These are phyloP conservation scores for Caradrina clavipalpis DNA, from an alignment of 2,888 invertebrate species.

Conservation along the genomic window DNA sequence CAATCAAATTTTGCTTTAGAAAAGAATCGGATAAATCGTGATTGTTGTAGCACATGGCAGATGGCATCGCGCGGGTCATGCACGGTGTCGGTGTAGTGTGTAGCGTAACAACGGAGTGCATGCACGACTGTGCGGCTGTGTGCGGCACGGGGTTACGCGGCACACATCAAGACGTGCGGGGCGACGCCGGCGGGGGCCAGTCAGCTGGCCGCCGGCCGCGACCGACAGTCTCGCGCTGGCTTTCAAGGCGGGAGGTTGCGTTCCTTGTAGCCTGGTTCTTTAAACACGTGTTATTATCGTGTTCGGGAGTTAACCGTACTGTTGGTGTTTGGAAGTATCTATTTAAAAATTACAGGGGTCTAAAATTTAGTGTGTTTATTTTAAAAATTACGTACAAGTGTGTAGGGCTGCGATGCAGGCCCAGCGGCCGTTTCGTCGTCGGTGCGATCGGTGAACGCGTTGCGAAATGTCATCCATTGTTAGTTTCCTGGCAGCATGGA, in stretches of 20 bases:
- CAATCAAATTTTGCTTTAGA: too few species aligned
- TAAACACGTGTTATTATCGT: slow-evolving; percentile 76
- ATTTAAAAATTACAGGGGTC: too few species aligned
- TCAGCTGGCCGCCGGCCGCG: slow-evolving; percentile 16
- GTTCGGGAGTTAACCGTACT: slow-evolving; percentile 31
- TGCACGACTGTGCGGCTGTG: too few species aligned
- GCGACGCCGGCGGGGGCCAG: slow-evolving; percentile 23
- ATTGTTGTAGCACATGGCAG: background rate
- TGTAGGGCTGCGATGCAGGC: slow-evolving; percentile 52
- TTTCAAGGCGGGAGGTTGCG: slow-evolving; percentile 72
- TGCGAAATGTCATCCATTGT: slow-evolving; percentile 48
- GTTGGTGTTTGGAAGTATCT: background rate
- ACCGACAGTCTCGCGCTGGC: slow-evolving; percentile 67
- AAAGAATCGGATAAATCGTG: background rate
- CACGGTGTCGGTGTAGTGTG: too few species aligned
- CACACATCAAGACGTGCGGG: background rate
- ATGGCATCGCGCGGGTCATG: background rate
- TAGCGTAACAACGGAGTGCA: too few species aligned
- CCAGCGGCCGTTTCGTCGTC: slow-evolving; percentile 46
- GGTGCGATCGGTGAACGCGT: slow-evolving; percentile 68
- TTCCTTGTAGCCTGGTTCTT: slow-evolving; percentile 21
- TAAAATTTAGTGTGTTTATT: slow-evolving; percentile 9
- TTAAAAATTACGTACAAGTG: slow-evolving; percentile 2
- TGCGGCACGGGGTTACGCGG: background rate
- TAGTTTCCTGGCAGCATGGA: slow-evolving; percentile 54